Evolutionary conservation across 2,113 vertebrate species (phyloP).

Genomic region (mouse (Mus musculus)): DNA sequence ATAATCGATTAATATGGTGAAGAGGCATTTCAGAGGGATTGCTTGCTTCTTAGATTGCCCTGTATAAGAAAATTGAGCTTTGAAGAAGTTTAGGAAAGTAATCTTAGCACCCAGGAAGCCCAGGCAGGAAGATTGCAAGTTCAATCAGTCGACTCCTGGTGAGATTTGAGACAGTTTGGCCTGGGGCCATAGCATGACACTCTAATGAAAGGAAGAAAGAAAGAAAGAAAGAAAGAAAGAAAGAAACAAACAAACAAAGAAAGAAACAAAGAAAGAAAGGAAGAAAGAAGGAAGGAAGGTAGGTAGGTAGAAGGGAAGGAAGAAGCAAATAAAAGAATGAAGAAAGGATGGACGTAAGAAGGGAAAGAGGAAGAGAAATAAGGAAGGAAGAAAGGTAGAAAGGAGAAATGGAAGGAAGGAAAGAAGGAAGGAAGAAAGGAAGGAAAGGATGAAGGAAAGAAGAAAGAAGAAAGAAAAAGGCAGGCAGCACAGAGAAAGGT

Average conservation of each 20-base stretch:
- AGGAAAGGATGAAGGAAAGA: background rate
- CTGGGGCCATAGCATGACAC: background rate
- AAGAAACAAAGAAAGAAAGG: no score
- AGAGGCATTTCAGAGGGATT: background rate
- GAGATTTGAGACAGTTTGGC: background rate
- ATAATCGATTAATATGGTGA: background rate
- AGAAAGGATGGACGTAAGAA: no score
- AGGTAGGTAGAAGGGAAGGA: background rate
- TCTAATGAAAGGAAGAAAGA: background rate
- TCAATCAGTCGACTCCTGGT: background rate
- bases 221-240: background rate
- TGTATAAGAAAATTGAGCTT: background rate
- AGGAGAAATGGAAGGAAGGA: background rate
- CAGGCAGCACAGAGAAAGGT: no score
- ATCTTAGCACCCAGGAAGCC: background rate
- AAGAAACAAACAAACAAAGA: no score
- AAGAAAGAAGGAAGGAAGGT: background rate
- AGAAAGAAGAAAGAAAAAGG: no score
- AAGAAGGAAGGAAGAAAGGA: background rate
- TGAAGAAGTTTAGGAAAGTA: background rate
- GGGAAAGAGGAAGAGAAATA: background rate
- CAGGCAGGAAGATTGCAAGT: background rate
- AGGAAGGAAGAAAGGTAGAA: background rate
- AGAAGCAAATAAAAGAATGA: background rate
- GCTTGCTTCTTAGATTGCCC: background rate